Percentiles rank a stretch among this genome's conserved stretches.
These are phyloP conservation scores for Notechis scutatus DNA, from an alignment of 2,113 vertebrate genomes.

Conservation along the genomic window DNA sequence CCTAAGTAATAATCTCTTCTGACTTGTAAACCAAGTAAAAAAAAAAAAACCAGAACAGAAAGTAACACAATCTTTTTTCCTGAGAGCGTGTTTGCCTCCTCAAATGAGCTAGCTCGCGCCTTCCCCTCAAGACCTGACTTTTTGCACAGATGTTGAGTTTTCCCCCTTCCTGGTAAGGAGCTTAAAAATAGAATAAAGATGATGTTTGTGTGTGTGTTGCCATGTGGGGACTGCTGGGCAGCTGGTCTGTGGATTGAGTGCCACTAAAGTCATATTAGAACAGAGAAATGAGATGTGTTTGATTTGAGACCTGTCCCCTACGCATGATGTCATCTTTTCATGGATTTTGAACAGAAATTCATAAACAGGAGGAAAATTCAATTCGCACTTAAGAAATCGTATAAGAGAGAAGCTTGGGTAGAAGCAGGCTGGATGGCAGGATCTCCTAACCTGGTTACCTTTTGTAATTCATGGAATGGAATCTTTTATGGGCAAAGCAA, in stretches of 20 bases:
- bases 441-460: background rate
- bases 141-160: conserved; percentile 1
- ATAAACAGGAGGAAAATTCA: background rate
- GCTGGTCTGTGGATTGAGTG: background rate
- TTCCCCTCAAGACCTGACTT: background rate
- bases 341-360: background rate
- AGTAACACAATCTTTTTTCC: background rate
- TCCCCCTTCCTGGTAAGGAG: background rate
- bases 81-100: background rate
- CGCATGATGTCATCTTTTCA: background rate
- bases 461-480: background rate
- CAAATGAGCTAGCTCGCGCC: background rate
- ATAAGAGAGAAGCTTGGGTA: background rate
- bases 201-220: background rate
- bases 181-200: background rate
- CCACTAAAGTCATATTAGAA: background rate
- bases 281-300: background rate
- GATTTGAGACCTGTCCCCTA: background rate
- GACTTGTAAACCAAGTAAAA: background rate
- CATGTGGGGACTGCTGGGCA: background rate
- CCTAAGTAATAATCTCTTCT: background rate
- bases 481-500: background rate
- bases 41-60: background rate
- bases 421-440: background rate
- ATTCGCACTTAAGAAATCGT: background rate